These are phyloP conservation scores for Solea solea DNA, from an alignment of 2,113 vertebrate genomes.

Conservation along the genomic window DNA sequence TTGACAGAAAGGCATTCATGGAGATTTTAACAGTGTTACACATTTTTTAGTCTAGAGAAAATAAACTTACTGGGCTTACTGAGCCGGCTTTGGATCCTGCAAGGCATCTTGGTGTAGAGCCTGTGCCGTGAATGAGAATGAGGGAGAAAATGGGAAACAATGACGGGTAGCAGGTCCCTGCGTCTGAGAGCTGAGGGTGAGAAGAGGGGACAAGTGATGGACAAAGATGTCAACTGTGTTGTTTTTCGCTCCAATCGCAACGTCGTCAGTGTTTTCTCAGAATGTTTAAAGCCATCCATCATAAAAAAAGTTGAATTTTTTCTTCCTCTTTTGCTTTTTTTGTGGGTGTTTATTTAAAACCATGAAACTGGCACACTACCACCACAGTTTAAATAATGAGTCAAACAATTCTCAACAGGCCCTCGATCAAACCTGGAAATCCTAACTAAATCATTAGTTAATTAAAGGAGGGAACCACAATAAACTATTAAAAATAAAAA, in stretches of 20 bases:
- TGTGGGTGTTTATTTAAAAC: no score
- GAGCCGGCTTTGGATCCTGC: slow-evolving; percentile 31
- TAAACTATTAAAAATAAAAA: no score
- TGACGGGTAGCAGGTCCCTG: slow-evolving; percentile 28
- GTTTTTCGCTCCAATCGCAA: not conserved
- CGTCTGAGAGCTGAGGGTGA: slow-evolving; percentile 3
- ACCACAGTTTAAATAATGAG: no score
- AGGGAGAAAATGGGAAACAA: slow-evolving; percentile 26
- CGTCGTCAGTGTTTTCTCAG: not conserved
- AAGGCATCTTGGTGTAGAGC: slow-evolving; percentile 32
- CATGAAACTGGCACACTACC: no score
- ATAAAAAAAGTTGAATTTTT: not conserved
- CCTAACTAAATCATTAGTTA: no score
- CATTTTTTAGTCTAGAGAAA: slow-evolving; percentile 1
- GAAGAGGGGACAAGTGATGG: slow-evolving; percentile 12
- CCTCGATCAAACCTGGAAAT: no score
- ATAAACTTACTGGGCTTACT: slow-evolving; percentile 20
- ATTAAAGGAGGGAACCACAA: no score
- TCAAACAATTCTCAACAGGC: no score
- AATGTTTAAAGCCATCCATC: not conserved
- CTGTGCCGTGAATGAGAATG: slow-evolving; percentile 26
- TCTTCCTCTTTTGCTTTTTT: no score
- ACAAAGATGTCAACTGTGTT: not conserved
- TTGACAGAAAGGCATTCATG: not conserved
- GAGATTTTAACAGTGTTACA: slow-evolving; percentile 9